Evolutionary conservation across 92 coral and sea anemone species (phyloP).

Genomic region (Paragorgia papillata): DNA sequence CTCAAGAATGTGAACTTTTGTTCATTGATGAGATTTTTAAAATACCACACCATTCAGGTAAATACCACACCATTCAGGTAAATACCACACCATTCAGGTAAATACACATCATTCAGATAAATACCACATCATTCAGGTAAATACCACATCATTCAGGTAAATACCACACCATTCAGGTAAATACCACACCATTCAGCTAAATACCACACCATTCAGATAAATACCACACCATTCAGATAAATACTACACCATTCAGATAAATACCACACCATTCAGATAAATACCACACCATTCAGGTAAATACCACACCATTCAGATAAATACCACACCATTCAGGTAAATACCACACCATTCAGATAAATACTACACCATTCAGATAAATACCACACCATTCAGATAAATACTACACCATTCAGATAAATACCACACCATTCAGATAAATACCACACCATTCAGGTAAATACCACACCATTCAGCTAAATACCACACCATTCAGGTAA

Average conservation of each 20-base stretch:
- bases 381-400: slow-evolving; percentile 86
- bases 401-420: no score
- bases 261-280: slow-evolving; percentile 79
- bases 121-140: slow-evolving; percentile 86
- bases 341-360: slow-evolving; percentile 86
- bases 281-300: slow-evolving; percentile 86
- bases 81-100: slow-evolving; percentile 87
- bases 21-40: slow-evolving; percentile 92
- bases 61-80: background rate
- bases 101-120: no score
- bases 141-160: no score
- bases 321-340: slow-evolving; percentile 89
- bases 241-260: no score
- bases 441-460: slow-evolving; percentile 86
- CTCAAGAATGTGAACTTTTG: slow-evolving; percentile 77
- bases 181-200: no score
- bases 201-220: slow-evolving; percentile 79
- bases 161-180: slow-evolving; percentile 86
- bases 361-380: no score
- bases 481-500: slow-evolving; percentile 89
- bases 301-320: no score
- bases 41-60: slow-evolving; percentile 87
- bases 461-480: no score
- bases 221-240: slow-evolving; percentile 86
- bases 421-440: slow-evolving; percentile 79